These are phyloP conservation scores for Exephanes ischioxanthus DNA, from an alignment of 2,888 invertebrate genomes.

Conservation along the genomic window DNA sequence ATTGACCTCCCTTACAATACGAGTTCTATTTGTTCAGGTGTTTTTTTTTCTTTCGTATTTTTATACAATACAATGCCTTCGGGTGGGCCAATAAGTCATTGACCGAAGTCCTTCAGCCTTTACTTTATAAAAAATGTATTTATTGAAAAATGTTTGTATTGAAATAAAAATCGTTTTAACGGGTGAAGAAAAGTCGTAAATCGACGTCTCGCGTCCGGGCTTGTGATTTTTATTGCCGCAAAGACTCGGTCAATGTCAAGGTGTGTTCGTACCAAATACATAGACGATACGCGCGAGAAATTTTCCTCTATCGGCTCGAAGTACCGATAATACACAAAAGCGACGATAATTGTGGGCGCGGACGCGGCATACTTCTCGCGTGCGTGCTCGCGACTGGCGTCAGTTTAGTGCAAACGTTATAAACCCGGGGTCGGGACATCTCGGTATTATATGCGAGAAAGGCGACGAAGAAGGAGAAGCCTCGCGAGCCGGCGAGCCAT, in stretches of 20 bases:
- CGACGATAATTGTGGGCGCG: slow-evolving; percentile 26
- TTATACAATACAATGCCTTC: no score
- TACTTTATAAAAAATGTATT: no score
- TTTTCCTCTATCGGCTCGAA: background rate
- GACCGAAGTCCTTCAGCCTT: no score
- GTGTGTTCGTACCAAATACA: slow-evolving; percentile 17
- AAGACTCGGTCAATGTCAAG: background rate
- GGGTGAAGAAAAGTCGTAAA: slow-evolving; percentile 2
- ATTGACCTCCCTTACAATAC: no score
- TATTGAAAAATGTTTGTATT: background rate
- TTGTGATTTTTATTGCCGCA: background rate
- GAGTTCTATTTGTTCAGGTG: no score
- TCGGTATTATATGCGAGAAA: slow-evolving; percentile 38
- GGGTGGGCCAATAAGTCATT: no score
- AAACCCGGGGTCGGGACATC: slow-evolving; percentile 49
- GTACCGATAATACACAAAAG: slow-evolving; percentile 10
- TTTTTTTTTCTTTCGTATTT: no score
- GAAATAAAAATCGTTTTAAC: background rate
- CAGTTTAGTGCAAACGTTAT: slow-evolving; percentile 58
- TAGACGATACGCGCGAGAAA: background rate
- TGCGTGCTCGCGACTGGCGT: slow-evolving; percentile 35
- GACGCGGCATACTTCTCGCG: slow-evolving; percentile 23
- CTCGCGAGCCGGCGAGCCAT: slow-evolving; percentile 72
- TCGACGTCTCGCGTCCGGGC: background rate
- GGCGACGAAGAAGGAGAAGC: slow-evolving; percentile 51